Conservation (phyloP, 2,797 vertebrate genomes). For the Melopsittacus undulatus region DNA sequence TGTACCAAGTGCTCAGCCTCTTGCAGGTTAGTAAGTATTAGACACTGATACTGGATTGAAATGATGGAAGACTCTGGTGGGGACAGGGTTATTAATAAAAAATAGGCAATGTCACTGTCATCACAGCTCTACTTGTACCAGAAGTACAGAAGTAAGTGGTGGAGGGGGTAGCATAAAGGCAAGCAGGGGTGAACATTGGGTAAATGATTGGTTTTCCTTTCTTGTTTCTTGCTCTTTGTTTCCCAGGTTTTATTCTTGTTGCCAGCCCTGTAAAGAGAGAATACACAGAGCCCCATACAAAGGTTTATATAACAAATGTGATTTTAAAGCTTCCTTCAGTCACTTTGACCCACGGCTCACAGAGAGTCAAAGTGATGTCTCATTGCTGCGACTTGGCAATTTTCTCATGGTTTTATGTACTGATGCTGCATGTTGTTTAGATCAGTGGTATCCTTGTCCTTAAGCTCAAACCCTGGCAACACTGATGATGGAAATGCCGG, state of each 20-base stretch:
- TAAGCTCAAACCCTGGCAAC: constrained; percentile 16
- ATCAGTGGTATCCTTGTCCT: background rate
- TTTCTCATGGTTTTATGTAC: background rate
- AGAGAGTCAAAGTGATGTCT: background rate
- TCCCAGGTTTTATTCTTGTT: background rate
- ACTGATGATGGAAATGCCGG: constrained; percentile 32
- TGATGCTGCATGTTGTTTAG: background rate
- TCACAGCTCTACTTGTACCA: background rate
- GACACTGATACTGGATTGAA: background rate
- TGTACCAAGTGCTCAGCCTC: background rate
- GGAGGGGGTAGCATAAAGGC: background rate
- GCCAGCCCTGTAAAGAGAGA: background rate
- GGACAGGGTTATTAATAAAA: background rate
- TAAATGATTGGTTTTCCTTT: background rate
- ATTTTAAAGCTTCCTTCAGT: background rate
- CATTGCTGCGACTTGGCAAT: background rate
- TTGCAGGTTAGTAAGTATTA: background rate
- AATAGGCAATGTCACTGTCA: background rate
- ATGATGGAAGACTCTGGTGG: background rate
- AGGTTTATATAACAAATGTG: fast-evolving
- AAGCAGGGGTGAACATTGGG: background rate
- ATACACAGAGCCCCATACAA: background rate
- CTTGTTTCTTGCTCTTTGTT: background rate
- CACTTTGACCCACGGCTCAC: background rate
- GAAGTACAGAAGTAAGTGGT: background rate